Percentiles rank a stretch among this genome's conserved stretches.
Conservation (phyloP, 2,113 vertebrate genomes). For the Crotalus tigris region DNA sequence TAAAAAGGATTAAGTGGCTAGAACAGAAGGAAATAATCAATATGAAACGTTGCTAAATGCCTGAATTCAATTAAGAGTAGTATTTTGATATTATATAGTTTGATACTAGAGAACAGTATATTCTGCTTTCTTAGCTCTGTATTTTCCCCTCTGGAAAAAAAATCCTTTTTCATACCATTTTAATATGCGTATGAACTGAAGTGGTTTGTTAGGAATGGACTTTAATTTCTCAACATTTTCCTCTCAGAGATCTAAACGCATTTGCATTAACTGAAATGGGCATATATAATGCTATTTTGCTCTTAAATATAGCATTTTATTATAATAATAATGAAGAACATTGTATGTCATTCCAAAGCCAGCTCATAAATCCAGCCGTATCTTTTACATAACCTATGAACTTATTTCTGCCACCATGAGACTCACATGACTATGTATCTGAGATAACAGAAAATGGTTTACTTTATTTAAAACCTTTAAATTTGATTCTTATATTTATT, state of each 20-base stretch:
- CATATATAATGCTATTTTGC: not conserved
- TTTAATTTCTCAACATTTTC: slow-evolving; percentile 2
- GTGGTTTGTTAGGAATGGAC: not conserved
- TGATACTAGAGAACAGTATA: not conserved
- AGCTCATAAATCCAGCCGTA: fast-evolving
- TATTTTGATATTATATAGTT: not conserved
- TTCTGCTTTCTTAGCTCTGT: not conserved
- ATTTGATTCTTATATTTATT: not conserved
- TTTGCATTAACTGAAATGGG: not conserved
- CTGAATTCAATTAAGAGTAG: not conserved
- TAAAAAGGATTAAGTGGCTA: not conserved
- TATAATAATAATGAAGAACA: not conserved
- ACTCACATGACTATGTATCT: not conserved
- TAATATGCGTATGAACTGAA: not conserved
- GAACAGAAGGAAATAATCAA: not conserved
- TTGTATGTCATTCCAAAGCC: not conserved
- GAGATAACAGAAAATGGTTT: not conserved
- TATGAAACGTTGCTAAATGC: not conserved
- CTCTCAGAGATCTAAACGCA: not conserved
- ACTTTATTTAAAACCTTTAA: not conserved
- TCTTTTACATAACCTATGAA: not conserved
- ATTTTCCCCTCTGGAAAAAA: not conserved
- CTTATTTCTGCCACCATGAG: not conserved
- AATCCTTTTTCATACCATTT: not conserved
- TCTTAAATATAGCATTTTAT: not conserved